Conservation (phyloP, 1,140 invertebrate genomes). For the Caligus rogercresseyi region DNA sequence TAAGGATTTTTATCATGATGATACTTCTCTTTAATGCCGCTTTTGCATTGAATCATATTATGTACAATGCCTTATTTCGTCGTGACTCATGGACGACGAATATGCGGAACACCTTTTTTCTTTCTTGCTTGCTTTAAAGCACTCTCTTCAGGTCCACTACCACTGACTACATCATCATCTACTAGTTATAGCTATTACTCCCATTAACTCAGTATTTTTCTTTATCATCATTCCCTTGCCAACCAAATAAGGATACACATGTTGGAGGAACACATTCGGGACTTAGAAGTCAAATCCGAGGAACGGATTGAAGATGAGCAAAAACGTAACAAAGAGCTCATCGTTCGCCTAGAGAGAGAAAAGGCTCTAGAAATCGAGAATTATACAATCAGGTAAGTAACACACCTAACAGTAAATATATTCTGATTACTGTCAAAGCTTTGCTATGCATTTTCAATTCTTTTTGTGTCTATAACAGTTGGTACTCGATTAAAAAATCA, state of each 20-base stretch:
- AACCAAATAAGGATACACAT: constrained; percentile 63
- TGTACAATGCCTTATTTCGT: constrained; percentile 2
- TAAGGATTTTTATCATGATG: background rate
- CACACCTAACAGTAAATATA: no score
- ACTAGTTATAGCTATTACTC: no score
- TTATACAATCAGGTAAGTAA: constrained; percentile 44
- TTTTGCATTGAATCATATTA: constrained; percentile 6
- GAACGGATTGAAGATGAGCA: constrained; percentile 68
- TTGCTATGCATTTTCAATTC: no score
- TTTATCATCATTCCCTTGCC: constrained; percentile 21
- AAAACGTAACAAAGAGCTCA: constrained; percentile 55
- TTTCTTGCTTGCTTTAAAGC: background rate
- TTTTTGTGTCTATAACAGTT: no score
- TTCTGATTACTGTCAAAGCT: no score
- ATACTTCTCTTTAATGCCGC: background rate
- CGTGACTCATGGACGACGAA: background rate
- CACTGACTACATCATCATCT: no score
- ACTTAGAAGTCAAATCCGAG: constrained; percentile 50
- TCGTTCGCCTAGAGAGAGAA: constrained; percentile 60
- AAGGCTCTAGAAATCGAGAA: constrained; percentile 68
- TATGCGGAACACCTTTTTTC: background rate
- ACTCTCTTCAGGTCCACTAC: constrained; percentile 1
- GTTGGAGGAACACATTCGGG: constrained; percentile 78
- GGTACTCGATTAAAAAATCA: no score
- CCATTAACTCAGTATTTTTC: no score